Base-by-base conservation (phyloP, 1,140 invertebrate genomes). In the Drosophila parabipectinata region DNA sequence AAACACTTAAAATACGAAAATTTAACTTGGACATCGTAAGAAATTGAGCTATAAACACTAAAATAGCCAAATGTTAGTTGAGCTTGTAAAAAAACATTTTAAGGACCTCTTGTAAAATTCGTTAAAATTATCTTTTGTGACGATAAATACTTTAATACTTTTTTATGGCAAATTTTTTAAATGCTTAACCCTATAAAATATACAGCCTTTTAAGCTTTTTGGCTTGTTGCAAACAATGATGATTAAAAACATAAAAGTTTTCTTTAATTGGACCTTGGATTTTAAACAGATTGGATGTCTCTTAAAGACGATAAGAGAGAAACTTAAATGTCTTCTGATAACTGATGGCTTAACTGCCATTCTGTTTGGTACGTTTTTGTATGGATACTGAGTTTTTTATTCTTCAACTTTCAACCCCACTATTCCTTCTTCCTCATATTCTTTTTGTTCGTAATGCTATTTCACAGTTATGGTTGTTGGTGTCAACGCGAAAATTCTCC, bases 361-460 rank as follows among this genome's bases (percentile, higher is more conserved):
- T 63, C 18, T 15, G 26, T 44, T 44, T 18, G 37, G 34, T 26
- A 64, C 59, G 59, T 64, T 34, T 34, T 63, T n/a, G 14, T 63
- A 18, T 63, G 24, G 63, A n/a, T 14, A 6, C 15, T 39, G 9
- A 44, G 34, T 44, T 62, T 45, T 15, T 57, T 18, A 54, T 55
- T n/a, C 41, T 24, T 32, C 18, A 48, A 68, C 26, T 18, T 14
- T 12, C n/a, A 5, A 32, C 15, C 7, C 32, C 18, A 15, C 41
- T 32, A 26, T 15, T 26, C 21, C 21, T 24, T 5, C 12, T 24
- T 47, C 51, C 21, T 50, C 53, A 34, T 32, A 24, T 15, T 12
- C 24, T 24, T 61, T 62, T 77, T 80, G 69, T 71, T 67, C 37
- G 62, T 76, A 81, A 78, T 81, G 72, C 61, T 77, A 76, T 84